Conservation (phyloP, 2,113 vertebrate genomes). For the Nibea coibor region DNA sequence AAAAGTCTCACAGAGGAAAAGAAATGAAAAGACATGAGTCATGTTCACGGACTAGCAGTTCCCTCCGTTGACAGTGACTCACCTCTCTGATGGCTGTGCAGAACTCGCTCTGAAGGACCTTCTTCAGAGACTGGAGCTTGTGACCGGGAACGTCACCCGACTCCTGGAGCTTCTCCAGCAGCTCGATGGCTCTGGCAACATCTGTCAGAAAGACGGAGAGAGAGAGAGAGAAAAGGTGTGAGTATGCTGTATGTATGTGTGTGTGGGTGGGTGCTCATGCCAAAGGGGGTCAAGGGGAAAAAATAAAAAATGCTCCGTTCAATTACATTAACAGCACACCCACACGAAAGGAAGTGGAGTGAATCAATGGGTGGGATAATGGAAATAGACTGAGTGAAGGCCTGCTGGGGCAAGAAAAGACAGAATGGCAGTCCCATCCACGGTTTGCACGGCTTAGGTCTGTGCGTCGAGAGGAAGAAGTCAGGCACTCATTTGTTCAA, state of each 20-base stretch:
- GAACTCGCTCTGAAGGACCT: conserved; percentile 99
- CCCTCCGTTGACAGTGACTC: conserved; percentile 68
- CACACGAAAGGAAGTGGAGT: conserved; percentile 42
- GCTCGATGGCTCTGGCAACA: conserved; percentile 95
- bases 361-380: conserved; percentile 73
- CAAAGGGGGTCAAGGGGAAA: neutral
- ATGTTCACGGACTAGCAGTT: conserved; percentile 16
- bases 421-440: conserved; percentile 56
- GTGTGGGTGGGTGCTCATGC: neutral
- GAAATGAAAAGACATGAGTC: conserved; percentile 17
- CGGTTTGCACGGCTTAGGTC: conserved; percentile 50
- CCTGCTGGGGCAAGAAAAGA: conserved; percentile 36
- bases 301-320: conserved; percentile 19
- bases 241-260: neutral
- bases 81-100: conserved; percentile 99
- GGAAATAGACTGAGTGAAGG: conserved; percentile 65
- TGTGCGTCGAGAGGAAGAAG: conserved; percentile 23
- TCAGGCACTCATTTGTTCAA: conserved; percentile 43
- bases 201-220: conserved; percentile 81
- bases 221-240: conserved; percentile 4
- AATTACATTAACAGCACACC: conserved; percentile 68
- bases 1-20: neutral
- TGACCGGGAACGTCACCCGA: conserved; percentile 96
- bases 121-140: conserved; percentile 97
- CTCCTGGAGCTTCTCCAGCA: conserved; percentile 98